Evolutionary conservation across 2,113 vertebrate genomes (phyloP).

Genomic region (Laterallus jamaicensis): DNA sequence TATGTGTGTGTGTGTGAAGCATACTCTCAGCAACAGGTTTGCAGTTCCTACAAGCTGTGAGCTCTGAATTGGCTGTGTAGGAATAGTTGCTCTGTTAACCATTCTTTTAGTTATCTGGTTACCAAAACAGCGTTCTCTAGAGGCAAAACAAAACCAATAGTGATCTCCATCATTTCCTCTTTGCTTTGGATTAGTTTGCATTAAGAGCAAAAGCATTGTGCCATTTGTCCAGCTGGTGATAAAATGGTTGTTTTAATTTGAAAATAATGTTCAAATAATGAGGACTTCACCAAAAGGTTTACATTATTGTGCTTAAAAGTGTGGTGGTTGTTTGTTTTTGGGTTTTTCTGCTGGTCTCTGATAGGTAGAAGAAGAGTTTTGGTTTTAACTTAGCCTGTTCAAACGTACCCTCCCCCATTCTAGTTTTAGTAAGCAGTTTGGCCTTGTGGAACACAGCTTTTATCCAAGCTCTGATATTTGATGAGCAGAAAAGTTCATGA

Average conservation of each 20-base stretch:
- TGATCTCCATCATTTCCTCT: neutral
- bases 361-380: neutral
- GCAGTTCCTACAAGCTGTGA: neutral
- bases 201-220: neutral
- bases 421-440: neutral
- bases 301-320: neutral
- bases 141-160: neutral
- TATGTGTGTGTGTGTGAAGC: no score
- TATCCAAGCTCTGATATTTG: neutral
- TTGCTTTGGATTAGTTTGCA: neutral
- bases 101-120: neutral
- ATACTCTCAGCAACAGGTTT: neutral
- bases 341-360: neutral
- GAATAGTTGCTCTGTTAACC: neutral
- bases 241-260: neutral
- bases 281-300: neutral
- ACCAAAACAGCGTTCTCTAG: neutral
- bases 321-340: neutral
- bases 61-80: neutral
- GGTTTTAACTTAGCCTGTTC: neutral
- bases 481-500: neutral
- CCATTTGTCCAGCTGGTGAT: neutral
- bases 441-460: neutral
- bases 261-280: neutral
- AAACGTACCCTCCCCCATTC: neutral